Conservation (phyloP, 2,888 invertebrate genomes). For the Ariolimax columbianus region DNA sequence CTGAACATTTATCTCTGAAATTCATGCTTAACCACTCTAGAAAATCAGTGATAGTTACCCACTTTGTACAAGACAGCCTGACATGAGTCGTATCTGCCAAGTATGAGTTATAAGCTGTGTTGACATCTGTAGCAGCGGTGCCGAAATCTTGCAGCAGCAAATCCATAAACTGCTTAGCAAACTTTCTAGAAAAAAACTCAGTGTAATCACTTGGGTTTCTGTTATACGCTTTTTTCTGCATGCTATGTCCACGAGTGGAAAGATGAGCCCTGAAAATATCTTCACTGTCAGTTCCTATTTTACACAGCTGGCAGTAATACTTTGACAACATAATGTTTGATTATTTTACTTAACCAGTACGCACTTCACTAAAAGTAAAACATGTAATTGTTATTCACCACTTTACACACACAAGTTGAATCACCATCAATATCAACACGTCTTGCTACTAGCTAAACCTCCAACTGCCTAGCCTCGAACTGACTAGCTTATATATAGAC, state of each 20-base stretch:
- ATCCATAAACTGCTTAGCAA: slow-evolving; percentile 31
- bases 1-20: background rate
- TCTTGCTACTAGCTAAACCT: background rate
- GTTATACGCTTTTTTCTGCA: slow-evolving; percentile 11
- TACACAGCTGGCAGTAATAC: slow-evolving; percentile 27
- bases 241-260: background rate
- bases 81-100: background rate
- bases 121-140: background rate
- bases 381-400: too few species aligned
- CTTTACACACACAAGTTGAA: too few species aligned
- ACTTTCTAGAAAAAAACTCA: slow-evolving; percentile 17
- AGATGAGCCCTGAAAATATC: slow-evolving; percentile 1
- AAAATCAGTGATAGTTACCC: slow-evolving; percentile 16
- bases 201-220: slow-evolving; percentile 19
- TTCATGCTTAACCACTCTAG: slow-evolving; percentile 9
- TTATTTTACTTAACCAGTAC: too few species aligned
- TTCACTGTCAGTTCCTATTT: background rate
- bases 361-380: background rate
- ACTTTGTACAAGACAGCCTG: background rate
- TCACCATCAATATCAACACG: background rate
- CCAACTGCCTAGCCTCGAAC: too few species aligned
- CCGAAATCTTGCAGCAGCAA: background rate
- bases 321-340: background rate
- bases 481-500: too few species aligned
- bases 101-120: background rate